phyloP scores from a whole-genome alignment of 2,797 vertebrate species.

The Silurus lanzhouensis region DNA sequence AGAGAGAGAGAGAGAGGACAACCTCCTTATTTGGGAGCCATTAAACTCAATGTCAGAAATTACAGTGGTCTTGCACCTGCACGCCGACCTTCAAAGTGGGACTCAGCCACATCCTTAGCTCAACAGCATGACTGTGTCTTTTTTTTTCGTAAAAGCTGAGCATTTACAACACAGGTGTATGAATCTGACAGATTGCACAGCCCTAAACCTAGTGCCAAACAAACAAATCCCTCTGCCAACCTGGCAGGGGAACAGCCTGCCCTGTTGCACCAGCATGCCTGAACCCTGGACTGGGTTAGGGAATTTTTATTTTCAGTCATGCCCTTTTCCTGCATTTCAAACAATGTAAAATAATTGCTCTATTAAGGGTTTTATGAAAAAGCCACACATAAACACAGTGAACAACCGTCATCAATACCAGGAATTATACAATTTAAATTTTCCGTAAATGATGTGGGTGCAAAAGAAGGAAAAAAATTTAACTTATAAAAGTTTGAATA shows the following conservation, averaged over 20 bases:
- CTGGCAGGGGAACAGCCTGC: slow-evolving; percentile 21
- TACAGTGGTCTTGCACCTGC: slow-evolving; percentile 52
- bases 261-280: slow-evolving; percentile 29
- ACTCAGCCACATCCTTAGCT: slow-evolving; percentile 47
- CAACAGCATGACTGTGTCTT: slow-evolving; percentile 42
- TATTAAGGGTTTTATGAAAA: slow-evolving; percentile 16
- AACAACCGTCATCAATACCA: slow-evolving; percentile 17
- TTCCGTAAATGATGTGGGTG: neutral
- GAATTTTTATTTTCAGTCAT: slow-evolving; percentile 11
- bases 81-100: slow-evolving; percentile 28
- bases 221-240: slow-evolving; percentile 46
- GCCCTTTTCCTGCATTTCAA: slow-evolving; percentile 31
- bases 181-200: slow-evolving; percentile 42
- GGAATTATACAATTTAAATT: neutral
- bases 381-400: neutral
- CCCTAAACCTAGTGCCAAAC: slow-evolving; percentile 48
- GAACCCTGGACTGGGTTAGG: neutral
- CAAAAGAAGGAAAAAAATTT: neutral
- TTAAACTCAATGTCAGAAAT: slow-evolving; percentile 44
- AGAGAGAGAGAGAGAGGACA: neutral
- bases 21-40: slow-evolving; percentile 41
- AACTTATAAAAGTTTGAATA: slow-evolving; percentile 20
- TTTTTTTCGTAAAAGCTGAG: slow-evolving; percentile 46
- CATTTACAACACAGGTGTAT: slow-evolving; percentile 55
- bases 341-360: slow-evolving; percentile 4